These are phyloP conservation scores for Morpho deidamia DNA, from an alignment of 2,888 invertebrate genomes.

Conservation along the genomic window DNA sequence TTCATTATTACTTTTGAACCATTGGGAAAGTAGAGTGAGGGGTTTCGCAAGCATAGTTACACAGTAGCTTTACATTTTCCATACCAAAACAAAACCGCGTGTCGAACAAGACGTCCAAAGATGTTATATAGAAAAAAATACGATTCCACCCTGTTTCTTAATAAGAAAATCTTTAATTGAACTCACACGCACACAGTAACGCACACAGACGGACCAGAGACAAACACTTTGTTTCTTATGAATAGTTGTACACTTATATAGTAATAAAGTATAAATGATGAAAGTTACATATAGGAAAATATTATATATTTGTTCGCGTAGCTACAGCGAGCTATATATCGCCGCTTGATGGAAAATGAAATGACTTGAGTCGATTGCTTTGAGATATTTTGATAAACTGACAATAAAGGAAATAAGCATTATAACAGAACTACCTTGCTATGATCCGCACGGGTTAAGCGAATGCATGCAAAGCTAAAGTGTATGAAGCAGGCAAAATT, in stretches of 20 bases:
- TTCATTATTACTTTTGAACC: too few species aligned
- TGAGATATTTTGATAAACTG: too few species aligned
- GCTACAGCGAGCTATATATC: conserved; percentile 68
- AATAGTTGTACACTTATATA: conserved; percentile 66
- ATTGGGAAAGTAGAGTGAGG: too few species aligned
- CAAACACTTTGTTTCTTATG: conserved; percentile 50
- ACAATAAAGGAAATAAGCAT: too few species aligned
- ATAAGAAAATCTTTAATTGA: conserved; percentile 74
- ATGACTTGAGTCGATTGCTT: conserved; percentile 36
- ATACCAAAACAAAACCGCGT: not conserved
- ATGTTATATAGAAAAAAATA: conserved; percentile 26
- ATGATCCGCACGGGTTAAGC: too few species aligned
- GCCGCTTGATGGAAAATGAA: conserved; percentile 28
- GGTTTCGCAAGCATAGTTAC: too few species aligned
- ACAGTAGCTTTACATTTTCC: too few species aligned
- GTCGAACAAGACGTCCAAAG: conserved; percentile 4
- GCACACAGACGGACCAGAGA: conserved; percentile 34
- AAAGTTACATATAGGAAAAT: conserved; percentile 76
- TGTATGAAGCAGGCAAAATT: too few species aligned
- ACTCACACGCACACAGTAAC: conserved; percentile 33
- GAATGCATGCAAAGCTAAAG: too few species aligned
- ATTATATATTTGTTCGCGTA: conserved; percentile 75
- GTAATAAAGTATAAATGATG: conserved; percentile 78
- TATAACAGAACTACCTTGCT: too few species aligned
- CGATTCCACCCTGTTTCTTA: conserved; percentile 37